Conservation (phyloP, 2,888 invertebrate species). For the Lapara coniferarum region DNA sequence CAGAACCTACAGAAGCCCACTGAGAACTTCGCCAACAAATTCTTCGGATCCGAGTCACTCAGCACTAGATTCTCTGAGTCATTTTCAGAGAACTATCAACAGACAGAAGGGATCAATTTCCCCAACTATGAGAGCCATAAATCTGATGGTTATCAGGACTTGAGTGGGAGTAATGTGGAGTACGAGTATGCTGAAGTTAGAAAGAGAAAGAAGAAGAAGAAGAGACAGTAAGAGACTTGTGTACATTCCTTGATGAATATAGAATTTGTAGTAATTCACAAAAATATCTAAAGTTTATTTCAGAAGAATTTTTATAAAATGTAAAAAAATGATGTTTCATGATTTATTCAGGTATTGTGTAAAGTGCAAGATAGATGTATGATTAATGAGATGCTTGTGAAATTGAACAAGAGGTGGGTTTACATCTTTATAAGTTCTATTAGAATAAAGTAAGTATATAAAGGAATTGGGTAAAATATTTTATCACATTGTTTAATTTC, state of each 20-base stretch:
- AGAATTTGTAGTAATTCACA: background rate
- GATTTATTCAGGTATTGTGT: too few species aligned
- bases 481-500: too few species aligned
- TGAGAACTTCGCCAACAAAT: constrained; percentile 57
- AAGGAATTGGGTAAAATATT: too few species aligned
- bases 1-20: constrained; percentile 62
- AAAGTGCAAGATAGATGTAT: too few species aligned
- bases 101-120: constrained; percentile 66
- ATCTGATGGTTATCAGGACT: constrained; percentile 70
- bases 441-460: too few species aligned
- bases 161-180: constrained; percentile 65
- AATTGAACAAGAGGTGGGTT: too few species aligned
- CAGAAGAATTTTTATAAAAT: too few species aligned
- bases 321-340: too few species aligned
- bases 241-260: constrained; percentile 1
- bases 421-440: too few species aligned
- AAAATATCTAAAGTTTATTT: too few species aligned
- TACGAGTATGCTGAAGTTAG: constrained; percentile 53
- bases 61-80: constrained; percentile 68
- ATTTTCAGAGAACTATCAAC: constrained; percentile 71
- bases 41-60: constrained; percentile 71
- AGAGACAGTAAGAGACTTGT: constrained; percentile 20
- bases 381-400: too few species aligned
- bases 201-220: constrained; percentile 63
- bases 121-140: constrained; percentile 63